Evolutionary conservation across 2,888 invertebrate genomes (phyloP).

Genomic region (Mechanitis messenoides): DNA sequence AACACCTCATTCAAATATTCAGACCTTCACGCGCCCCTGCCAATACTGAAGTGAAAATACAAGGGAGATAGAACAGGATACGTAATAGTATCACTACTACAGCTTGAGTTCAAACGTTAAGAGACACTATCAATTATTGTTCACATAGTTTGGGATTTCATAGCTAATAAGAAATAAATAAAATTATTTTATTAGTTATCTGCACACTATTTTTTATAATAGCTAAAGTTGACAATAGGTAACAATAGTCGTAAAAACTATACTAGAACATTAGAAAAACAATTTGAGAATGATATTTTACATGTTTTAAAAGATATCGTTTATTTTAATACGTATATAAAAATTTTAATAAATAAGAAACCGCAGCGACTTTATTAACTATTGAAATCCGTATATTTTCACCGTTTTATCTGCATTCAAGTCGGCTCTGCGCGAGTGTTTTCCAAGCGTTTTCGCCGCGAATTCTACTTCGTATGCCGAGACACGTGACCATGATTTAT

Average conservation of each 20-base stretch:
- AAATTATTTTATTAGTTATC: too few species aligned
- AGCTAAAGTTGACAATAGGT: too few species aligned
- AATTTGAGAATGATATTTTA: too few species aligned
- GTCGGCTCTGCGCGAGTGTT: slow-evolving; percentile 54
- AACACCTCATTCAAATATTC: slow-evolving; percentile 42
- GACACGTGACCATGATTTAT: slow-evolving; percentile 40
- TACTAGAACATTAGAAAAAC: too few species aligned
- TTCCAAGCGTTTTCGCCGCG: slow-evolving; percentile 58
- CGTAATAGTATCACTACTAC: not conserved
- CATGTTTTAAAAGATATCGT: slow-evolving; percentile 2
- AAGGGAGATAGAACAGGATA: slow-evolving; percentile 27
- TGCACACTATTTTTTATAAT: too few species aligned
- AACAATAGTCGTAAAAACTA: too few species aligned
- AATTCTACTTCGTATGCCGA: slow-evolving; percentile 49
- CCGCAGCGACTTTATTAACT: not conserved
- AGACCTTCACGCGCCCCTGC: slow-evolving; percentile 32
- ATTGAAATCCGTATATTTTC: slow-evolving; percentile 27
- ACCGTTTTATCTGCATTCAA: slow-evolving; percentile 52
- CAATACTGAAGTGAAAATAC: slow-evolving; percentile 19
- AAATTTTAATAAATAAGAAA: not conserved
- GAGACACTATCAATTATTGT: too few species aligned
- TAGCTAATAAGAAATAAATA: too few species aligned
- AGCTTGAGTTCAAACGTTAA: too few species aligned
- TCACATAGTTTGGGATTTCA: too few species aligned
- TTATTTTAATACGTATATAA: slow-evolving; percentile 12